Evolutionary conservation across 2,797 vertebrate species (phyloP).

Genomic region (Pseudocheirus occidentalis): DNA sequence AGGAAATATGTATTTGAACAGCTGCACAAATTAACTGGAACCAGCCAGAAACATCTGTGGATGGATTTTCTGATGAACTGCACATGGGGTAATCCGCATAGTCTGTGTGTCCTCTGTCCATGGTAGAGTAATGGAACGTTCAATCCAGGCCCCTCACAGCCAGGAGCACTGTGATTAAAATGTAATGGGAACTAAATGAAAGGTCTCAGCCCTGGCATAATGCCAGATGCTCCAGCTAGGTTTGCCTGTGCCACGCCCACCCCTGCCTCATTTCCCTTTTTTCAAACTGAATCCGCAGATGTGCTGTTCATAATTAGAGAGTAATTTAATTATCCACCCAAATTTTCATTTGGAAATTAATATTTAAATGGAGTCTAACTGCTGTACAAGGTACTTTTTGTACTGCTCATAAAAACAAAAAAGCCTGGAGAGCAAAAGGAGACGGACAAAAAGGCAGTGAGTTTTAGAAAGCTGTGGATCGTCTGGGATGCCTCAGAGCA

Average conservation of each 20-base stretch:
- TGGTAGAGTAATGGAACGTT: constrained; percentile 10
- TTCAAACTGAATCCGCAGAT: neutral
- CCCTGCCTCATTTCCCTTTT: neutral
- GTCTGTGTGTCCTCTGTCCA: neutral
- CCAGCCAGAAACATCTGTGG: neutral
- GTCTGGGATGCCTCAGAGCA: neutral
- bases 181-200: neutral
- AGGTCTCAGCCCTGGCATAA: neutral
- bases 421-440: neutral
- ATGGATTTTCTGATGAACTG: constrained; percentile 5
- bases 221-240: neutral
- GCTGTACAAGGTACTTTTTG: neutral
- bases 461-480: neutral
- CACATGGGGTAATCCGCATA: neutral
- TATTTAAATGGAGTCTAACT: constrained; percentile 12
- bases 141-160: neutral
- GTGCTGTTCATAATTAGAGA: constrained; percentile 51
- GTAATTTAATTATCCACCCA: constrained; percentile 57
- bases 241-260: neutral
- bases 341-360: constrained; percentile 55
- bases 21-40: neutral
- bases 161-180: neutral
- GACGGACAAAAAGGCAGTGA: neutral
- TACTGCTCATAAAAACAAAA: neutral
- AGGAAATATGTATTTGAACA: neutral